A percentile compares a stretch with the other conserved stretches of the same genome.
phyloP scores from a whole-genome alignment of 1,140 invertebrate species.

The Phortica variegata region DNA sequence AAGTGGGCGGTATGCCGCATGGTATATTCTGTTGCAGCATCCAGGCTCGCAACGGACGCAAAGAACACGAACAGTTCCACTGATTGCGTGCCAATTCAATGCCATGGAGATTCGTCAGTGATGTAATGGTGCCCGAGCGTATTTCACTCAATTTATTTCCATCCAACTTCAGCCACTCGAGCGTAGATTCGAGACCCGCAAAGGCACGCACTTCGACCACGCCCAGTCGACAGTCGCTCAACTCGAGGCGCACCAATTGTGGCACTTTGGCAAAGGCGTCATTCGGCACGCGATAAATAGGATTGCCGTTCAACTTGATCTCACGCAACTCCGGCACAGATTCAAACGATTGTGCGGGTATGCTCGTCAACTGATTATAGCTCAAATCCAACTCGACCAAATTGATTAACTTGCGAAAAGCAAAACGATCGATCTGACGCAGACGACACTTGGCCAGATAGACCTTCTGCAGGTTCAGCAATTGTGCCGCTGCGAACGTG shows the following conservation, averaged over 20 bases:
- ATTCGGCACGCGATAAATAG: constrained; percentile 67
- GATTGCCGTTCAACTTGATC: constrained; percentile 71
- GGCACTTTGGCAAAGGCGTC: constrained; percentile 69
- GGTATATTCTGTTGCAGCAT: constrained; percentile 76
- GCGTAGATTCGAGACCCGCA: constrained; percentile 66
- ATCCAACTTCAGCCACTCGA: constrained; percentile 76
- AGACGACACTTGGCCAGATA: constrained; percentile 69
- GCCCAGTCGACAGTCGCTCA: constrained; percentile 69
- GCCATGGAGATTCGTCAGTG: constrained; percentile 69
- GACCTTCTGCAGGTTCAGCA: constrained; percentile 78
- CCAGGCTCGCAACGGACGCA: constrained; percentile 75
- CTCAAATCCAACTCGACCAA: constrained; percentile 78
- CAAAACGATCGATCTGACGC: constrained; percentile 64
- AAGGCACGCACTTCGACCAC: constrained; percentile 71
- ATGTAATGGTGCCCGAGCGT: constrained; percentile 65
- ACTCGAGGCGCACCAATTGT: constrained; percentile 71
- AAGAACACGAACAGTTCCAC: constrained; percentile 78
- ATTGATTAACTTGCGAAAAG: constrained; percentile 71
- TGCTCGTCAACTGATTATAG: constrained; percentile 65
- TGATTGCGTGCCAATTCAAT: constrained; percentile 75
- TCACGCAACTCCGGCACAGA: constrained; percentile 74
- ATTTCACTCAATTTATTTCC: constrained; percentile 71
- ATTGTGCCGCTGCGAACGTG: constrained; percentile 69
- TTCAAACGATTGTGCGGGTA: constrained; percentile 71
- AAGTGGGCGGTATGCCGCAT: constrained; percentile 68